Conservation (phyloP, 2,888 invertebrate species). For the Ceraclea dissimilis region DNA sequence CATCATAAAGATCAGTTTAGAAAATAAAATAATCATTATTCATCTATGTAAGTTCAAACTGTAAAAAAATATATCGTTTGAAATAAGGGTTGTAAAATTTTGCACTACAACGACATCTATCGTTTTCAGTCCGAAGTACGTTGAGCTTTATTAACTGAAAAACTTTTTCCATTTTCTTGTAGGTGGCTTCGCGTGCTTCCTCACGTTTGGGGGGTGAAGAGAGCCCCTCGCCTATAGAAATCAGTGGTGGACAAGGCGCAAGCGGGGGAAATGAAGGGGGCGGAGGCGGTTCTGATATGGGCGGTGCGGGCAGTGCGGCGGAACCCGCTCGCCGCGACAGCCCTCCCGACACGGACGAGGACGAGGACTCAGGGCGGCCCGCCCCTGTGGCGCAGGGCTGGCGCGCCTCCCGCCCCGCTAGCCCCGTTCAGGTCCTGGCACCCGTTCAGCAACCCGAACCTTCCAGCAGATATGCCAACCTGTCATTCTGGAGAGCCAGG, state of each 20-base stretch:
- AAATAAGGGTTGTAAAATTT: too few relatives aligned
- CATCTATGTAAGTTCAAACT: too few relatives aligned
- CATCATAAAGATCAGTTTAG: too few relatives aligned
- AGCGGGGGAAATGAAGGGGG: constrained; percentile 40
- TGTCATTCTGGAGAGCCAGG: constrained; percentile 81
- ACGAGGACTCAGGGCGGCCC: constrained; percentile 42
- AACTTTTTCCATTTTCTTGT: constrained; percentile 5
- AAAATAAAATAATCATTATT: too few relatives aligned
- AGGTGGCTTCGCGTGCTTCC: constrained; percentile 25
- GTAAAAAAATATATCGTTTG: too few relatives aligned
- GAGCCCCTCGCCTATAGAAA: constrained; percentile 28
- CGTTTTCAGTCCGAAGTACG: too few relatives aligned
- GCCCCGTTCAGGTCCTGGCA: constrained; percentile 34
- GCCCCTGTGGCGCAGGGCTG: constrained; percentile 33
- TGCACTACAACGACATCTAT: too few relatives aligned
- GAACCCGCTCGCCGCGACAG: constrained; percentile 32
- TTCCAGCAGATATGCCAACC: constrained; percentile 63
- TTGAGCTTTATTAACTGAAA: neutral
- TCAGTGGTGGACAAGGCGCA: constrained; percentile 45
- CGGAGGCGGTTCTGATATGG: constrained; percentile 35
- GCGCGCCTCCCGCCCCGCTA: constrained; percentile 42
- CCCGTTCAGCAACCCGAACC: constrained; percentile 46
- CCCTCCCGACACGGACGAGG: constrained; percentile 42
- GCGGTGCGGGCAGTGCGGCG: constrained; percentile 45
- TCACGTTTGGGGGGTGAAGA: constrained; percentile 25